phyloP scores from a whole-genome alignment of 2,113 vertebrate genomes.

The Sprattus sprattus region DNA sequence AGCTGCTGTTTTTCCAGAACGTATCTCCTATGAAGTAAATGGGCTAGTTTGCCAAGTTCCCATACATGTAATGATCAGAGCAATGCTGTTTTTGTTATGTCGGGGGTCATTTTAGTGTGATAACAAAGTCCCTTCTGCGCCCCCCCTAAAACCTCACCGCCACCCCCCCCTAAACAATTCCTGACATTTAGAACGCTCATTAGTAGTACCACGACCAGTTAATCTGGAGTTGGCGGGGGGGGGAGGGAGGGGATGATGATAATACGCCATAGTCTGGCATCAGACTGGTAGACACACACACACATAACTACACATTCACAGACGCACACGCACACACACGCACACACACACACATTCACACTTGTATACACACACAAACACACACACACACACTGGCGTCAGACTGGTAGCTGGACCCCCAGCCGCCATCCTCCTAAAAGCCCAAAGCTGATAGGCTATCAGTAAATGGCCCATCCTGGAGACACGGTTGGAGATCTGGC shows the following conservation, averaged over 20 bases:
- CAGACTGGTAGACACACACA: slow-evolving; percentile 81
- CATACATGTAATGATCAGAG: neutral
- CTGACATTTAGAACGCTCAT: slow-evolving; percentile 69
- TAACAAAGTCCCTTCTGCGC: neutral
- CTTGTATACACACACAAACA: no score
- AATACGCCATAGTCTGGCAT: slow-evolving; percentile 79
- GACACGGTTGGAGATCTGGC: slow-evolving; percentile 70
- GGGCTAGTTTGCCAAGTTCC: neutral
- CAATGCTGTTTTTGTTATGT: neutral
- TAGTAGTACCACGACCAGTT: slow-evolving; percentile 67
- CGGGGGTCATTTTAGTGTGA: neutral
- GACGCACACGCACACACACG: no score
- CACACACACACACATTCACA: no score
- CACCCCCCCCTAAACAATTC: slow-evolving; percentile 44
- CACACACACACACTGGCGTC: no score
- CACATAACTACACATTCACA: no score
- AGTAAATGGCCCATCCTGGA: slow-evolving; percentile 74
- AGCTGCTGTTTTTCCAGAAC: neutral
- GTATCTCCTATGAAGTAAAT: no score
- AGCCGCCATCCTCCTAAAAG: slow-evolving; percentile 77
- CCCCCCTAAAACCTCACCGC: slow-evolving; percentile 12
- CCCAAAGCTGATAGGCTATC: slow-evolving; percentile 81
- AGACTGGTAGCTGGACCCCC: slow-evolving; percentile 73
- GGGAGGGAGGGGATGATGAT: slow-evolving; percentile 65
- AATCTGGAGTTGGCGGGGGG: slow-evolving; percentile 66